Evolutionary conservation across 2,797 vertebrate species (phyloP).

Genomic region (Sylvilagus floridanus): DNA sequence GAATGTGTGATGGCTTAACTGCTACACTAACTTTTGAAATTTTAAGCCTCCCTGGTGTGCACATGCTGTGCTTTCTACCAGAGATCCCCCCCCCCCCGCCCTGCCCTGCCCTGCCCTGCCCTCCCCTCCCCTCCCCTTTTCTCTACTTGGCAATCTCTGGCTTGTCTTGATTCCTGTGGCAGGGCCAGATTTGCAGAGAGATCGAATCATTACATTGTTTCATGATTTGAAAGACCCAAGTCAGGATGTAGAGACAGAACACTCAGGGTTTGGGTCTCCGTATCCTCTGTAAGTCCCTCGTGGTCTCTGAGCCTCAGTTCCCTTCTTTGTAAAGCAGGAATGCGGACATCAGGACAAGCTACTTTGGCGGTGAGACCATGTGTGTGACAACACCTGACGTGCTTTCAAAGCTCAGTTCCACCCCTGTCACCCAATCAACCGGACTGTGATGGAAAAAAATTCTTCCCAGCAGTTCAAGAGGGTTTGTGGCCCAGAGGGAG

Average conservation of each 20-base stretch:
- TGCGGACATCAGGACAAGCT: not conserved
- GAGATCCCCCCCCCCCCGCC: not conserved
- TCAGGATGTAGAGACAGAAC: constrained; percentile 46
- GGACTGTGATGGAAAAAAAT: not conserved
- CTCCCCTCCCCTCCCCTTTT: not conserved
- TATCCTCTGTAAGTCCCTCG: not conserved
- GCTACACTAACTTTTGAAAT: not conserved
- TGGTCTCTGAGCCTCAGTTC: not conserved
- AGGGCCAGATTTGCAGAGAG: not conserved
- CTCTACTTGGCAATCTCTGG: not conserved
- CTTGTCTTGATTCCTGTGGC: not conserved
- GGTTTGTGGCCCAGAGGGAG: not conserved
- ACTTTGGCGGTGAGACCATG: not conserved
- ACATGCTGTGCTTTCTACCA: not conserved
- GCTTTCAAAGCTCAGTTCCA: constrained; percentile 42
- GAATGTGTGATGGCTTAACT: too few relatives aligned
- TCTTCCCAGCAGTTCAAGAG: not conserved
- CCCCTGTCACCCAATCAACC: not conserved
- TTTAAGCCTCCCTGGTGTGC: not conserved
- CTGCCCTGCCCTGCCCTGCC: not conserved
- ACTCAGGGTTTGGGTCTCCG: constrained; percentile 20
- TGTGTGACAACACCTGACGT: not conserved
- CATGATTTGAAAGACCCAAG: not conserved
- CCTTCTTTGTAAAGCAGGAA: constrained; percentile 12
- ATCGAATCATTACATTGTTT: not conserved